Evolutionary conservation across 1,140 invertebrate genomes (phyloP).

Genomic region (Magallana angulata): DNA sequence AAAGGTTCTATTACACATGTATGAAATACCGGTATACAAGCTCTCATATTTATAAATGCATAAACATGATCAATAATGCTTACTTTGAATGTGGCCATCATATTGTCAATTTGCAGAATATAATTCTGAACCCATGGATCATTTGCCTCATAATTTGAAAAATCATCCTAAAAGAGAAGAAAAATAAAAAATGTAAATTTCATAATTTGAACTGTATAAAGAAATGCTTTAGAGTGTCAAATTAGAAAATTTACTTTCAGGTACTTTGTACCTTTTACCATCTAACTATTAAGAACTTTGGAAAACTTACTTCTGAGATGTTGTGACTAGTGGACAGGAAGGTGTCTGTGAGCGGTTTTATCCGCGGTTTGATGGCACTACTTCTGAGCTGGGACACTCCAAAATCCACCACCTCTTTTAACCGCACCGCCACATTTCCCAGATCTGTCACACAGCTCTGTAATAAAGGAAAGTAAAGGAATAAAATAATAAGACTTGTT

Average conservation of each 20-base stretch:
- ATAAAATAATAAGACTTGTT: no score
- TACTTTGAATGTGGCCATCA: constrained; percentile 89
- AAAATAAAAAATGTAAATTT: neutral
- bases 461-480: constrained; percentile 50
- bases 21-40: no score
- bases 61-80: neutral
- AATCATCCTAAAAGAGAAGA: constrained; percentile 85
- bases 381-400: constrained; percentile 91
- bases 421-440: constrained; percentile 86
- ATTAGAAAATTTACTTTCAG: no score
- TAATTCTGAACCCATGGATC: constrained; percentile 94
- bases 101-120: constrained; percentile 90
- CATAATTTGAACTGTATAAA: no score
- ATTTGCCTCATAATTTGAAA: constrained; percentile 92
- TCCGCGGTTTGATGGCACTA: constrained; percentile 90
- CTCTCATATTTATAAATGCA: no score
- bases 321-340: constrained; percentile 90
- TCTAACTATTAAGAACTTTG: neutral
- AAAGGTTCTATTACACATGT: no score
- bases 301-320: constrained; percentile 86
- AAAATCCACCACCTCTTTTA: constrained; percentile 90
- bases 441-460: constrained; percentile 85
- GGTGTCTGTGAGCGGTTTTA: constrained; percentile 92
- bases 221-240: no score
- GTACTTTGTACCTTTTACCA: no score